Evolutionary conservation across 2,888 invertebrate species (phyloP), one percentile per base, ranked within the genome.

Genomic region (Rhingia rostrata): DNA sequence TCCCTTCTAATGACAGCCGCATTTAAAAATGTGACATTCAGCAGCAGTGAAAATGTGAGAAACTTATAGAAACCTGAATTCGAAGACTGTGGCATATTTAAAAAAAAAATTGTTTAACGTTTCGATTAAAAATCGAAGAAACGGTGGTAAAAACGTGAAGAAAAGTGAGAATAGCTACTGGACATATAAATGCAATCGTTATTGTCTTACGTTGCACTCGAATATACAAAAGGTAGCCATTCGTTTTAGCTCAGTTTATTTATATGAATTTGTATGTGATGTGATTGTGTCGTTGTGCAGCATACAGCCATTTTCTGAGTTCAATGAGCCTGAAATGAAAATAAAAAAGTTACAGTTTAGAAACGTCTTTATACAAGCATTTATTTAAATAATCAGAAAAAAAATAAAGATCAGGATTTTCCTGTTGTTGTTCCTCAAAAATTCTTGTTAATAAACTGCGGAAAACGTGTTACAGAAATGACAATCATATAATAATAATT

Each of bases 1-100:
- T 67, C 63, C 64, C 67, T 70, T 61, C 79, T 39, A 10, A 83
- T 83, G 54, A 79, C 83, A 53, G 83, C 83, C 5, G 61, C 66
- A 33, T 47, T 69, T 9, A 33, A 58, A 30, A 73, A 47, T 56
- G 73, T 73, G 41, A 69, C 53, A 53, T 64, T 49, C 0, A 73
- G 45, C 5, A 79, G n/a, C 12, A 79, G 22, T 63, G 73, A 73
- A 53, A 43, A n/a, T 0, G 67, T 14, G 7, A 78, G 7, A 30
- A 73, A 43, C 7, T 14, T 22, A 9, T 47, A 63, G 14, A 83
- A 6, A 39, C 69, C 6, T 2, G 12, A 41, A 61, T 63, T 78
- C 32, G 3, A 67, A 56, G 7, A 9, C 0, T 39, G 63, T 56
- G 63, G 63, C 83, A 83, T 83, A 56, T 78, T 83, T 67, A 35